Base-by-base conservation (phyloP, 2,797 vertebrate species). In the Okamejei kenojei region DNA sequence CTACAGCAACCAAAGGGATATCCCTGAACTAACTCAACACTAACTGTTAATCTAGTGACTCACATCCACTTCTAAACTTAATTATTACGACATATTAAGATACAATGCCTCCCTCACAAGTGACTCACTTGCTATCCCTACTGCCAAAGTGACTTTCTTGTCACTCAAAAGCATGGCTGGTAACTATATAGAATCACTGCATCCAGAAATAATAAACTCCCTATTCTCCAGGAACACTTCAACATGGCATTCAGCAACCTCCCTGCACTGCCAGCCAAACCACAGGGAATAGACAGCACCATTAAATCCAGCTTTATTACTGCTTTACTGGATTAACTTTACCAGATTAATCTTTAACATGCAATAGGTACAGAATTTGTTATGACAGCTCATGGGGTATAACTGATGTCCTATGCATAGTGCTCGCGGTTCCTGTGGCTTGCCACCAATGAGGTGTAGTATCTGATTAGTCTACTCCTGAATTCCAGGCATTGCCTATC, bases 371-470 rank as follows among this genome's bases (percentile, higher is more conserved):
- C 15, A 68, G 84, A 68, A 88, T 65, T 65, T 19, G 63, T 68
- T 88, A 88, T 88, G 84, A 88, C 84, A 88, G 17, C 84, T 88
- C 84, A 21, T 68, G 84, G n/a, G 63, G 61, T 88, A 88, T 68
- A 88, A 88, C 15, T 88, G 84, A 88, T 68, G 63, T 68, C 61
- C 61, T 32, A 32, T 21, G 15, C 29, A 65, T 88, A 63, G 84
- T 88, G 29, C 61, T 88, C 61, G 68, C 15, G 32, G 32, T 7
- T 65, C n/a, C 61, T 35, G 17, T 65, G 61, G 84, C n/a, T 88
- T 68, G 11, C 61, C 84, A 88, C 29, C 58, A 32, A 88, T 32
- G 61, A 65, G 29, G n/a, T 8, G 61, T 65, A n/a, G 84, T 88
- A 17, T 65, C 15, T 19, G 29, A 65, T 86, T 61, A 86, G 58